Evolutionary conservation across 2,888 invertebrate species (phyloP).

Genomic region (Proisotoma minuta): DNA sequence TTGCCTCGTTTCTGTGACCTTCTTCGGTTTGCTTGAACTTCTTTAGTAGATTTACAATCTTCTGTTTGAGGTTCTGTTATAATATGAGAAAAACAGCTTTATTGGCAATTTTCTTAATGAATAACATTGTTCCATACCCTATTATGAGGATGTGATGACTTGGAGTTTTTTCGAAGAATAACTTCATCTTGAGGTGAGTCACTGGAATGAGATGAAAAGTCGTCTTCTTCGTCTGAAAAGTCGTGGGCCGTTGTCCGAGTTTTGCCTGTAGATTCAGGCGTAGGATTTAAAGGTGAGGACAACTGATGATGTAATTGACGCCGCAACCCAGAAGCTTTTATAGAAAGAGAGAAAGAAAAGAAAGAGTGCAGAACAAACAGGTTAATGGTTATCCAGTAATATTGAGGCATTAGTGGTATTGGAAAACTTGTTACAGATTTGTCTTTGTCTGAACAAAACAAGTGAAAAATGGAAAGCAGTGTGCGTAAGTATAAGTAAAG

Average conservation of each 20-base stretch:
- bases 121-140: conserved; percentile 29
- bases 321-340: conserved; percentile 46
- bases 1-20: conserved; percentile 52
- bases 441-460: too few relatives aligned
- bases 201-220: conserved; percentile 46
- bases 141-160: conserved; percentile 44
- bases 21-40: conserved; percentile 92
- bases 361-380: conserved; percentile 23
- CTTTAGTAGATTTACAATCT: conserved; percentile 88
- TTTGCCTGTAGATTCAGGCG: conserved; percentile 45
- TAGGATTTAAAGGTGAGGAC: conserved; percentile 45
- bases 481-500: too few relatives aligned
- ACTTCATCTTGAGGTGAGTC: conserved; percentile 46
- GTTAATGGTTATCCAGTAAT: too few relatives aligned
- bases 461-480: too few relatives aligned
- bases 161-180: conserved; percentile 45
- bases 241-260: conserved; percentile 33
- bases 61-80: conserved; percentile 91
- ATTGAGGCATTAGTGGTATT: too few relatives aligned
- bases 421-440: too few relatives aligned
- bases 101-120: not conserved
- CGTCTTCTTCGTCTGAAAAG: conserved; percentile 47
- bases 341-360: conserved; percentile 35
- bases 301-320: conserved; percentile 43
- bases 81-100: conserved; percentile 47